Evolutionary conservation across 2,113 vertebrate species (phyloP), one percentile per base, ranked within the genome.

Genomic region (Antidorcas marsupialis): DNA sequence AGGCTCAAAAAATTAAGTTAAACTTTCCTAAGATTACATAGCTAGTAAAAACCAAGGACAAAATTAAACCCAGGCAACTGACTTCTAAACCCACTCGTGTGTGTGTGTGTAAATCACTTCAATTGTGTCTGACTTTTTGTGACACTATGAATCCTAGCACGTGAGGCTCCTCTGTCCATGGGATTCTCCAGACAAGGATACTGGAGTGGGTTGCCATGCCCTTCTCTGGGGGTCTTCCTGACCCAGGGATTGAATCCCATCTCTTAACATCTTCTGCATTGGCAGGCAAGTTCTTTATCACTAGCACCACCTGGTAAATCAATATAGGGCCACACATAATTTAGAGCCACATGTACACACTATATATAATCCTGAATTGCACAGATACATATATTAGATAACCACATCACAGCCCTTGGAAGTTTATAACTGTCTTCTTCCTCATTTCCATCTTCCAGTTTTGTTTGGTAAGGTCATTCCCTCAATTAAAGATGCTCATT

Each of bases 401-500:
- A 85, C 30, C 76, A 84, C 28, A 97, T 85, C 79, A 91, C 28
- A 74, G 59, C 60, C 45, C 59, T 74, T 89, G 17, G 57, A 47
- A 89, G 55, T 84, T 88, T 79, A 28, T 36, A 92, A 89, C 50
- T 60, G 71, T 85, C 52, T 89, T 94, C 47, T 85, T 96, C n/a
- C 84, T 94, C 57, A 74, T 57, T 94, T 62, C n/a, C 21, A 91
- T 74, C 17, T 13, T 89, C 59, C 52, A 81, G n/a, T 94, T 96
- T 96, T 92, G 78, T 94, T 79, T 87, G 50, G 39, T 39, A 94
- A 97, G 81, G 78, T 62, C 21, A 94, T 53, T 89, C 79, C 33
- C 81, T 92, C 89, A 97, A 79, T 62, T 93, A 93, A 87, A 93
- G 45, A 88, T 84, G 28, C 28, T 15, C 62, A 57, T 91, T 96